Conservation (phyloP, 2,888 invertebrate species). For the Drosophila sordidula region DNA sequence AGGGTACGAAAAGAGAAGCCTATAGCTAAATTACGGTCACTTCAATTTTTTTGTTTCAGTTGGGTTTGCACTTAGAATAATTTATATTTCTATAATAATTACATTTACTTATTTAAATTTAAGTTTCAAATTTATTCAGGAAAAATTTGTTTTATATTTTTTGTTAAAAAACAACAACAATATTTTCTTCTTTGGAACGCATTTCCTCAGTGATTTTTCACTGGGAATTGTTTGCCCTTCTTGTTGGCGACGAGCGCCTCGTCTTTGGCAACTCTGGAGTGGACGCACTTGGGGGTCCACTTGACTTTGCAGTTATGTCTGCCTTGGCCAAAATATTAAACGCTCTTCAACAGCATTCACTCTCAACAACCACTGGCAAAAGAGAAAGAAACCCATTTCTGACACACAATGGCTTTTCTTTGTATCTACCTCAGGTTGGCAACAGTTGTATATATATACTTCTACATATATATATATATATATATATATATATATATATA, state of each 20-base stretch:
- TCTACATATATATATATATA: no score
- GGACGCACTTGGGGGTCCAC: background rate
- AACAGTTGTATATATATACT: no score
- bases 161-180: background rate
- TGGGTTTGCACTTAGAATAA: no score
- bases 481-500: no score
- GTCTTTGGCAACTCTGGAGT: conserved; percentile 2
- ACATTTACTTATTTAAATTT: conserved; percentile 7
- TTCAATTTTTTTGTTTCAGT: no score
- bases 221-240: conserved; percentile 20
- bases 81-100: conserved; percentile 1
- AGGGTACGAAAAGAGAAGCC: no score
- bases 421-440: background rate
- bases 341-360: conserved; percentile 10
- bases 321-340: conserved; percentile 23
- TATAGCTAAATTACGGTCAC: no score
- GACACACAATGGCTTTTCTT: background rate
- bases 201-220: conserved; percentile 23
- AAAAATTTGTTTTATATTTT: conserved; percentile 5
- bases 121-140: no score
- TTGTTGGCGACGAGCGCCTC: conserved; percentile 22
- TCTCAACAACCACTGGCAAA: background rate
- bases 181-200: conserved; percentile 12
- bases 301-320: conserved; percentile 27
- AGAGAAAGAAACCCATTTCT: background rate